Percentiles rank a stretch among this genome's conserved stretches.
phyloP scores from a whole-genome alignment of 2,797 vertebrate species.

The Tiaroga cobitis region DNA sequence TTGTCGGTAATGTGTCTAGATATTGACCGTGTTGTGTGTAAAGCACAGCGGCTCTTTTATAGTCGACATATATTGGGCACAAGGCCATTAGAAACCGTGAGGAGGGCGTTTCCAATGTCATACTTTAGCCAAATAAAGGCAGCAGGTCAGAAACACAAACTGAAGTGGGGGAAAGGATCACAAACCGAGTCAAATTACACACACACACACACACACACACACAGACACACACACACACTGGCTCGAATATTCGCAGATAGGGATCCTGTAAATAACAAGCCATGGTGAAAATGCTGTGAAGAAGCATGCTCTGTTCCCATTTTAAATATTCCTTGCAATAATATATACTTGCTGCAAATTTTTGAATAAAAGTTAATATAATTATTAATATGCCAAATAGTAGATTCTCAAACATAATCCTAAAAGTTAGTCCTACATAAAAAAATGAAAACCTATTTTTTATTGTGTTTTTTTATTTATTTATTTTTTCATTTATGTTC shows the following conservation, averaged over 20 bases:
- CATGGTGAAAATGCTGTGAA: neutral
- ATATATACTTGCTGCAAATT: neutral
- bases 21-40: neutral
- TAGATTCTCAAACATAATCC: neutral
- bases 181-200: neutral
- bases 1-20: neutral
- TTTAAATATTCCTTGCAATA: slow-evolving; percentile 18
- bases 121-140: slow-evolving; percentile 18
- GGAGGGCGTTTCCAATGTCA: slow-evolving; percentile 15
- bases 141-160: neutral
- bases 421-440: neutral
- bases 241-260: neutral
- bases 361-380: neutral
- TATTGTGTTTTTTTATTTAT: neutral
- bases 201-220: neutral
- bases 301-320: neutral
- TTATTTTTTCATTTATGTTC: too few species aligned
- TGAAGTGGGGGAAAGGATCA: neutral
- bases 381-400: neutral
- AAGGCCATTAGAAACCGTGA: neutral
- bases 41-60: neutral
- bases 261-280: neutral
- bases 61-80: neutral
- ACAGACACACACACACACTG: neutral
- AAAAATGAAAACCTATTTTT: neutral